These are phyloP conservation scores for Xenopus tropicalis DNA, from an alignment of 2,113 vertebrate species.

Conservation along the genomic window UCB_Xtro_10.0 CM004446.2:98083001-98083500, in stretches of 20 bases:
- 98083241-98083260: neutral
- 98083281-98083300: neutral
- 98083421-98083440: slow-evolving; percentile 12
- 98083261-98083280: neutral
- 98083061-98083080: slow-evolving; percentile 5
- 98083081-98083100: slow-evolving; percentile 3
- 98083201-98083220: slow-evolving; percentile 2
- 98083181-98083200: neutral
- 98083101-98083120: neutral
- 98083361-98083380: slow-evolving; percentile 12
- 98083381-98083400: neutral
- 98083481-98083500: slow-evolving; percentile 16
- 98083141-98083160: slow-evolving; percentile 6
- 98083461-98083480: slow-evolving; percentile 42
- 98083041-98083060: neutral
- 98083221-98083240: slow-evolving; percentile 15
- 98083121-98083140: neutral
- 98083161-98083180: neutral
- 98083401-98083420: slow-evolving; percentile 10
- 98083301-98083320: slow-evolving; percentile 4
- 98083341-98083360: slow-evolving; percentile 36
- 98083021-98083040: slow-evolving; percentile 17
- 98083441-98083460: slow-evolving; percentile 47
- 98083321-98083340: slow-evolving; percentile 3
- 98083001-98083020: slow-evolving; percentile 38